A percentile compares a stretch with the other conserved stretches of the same genome.
Evolutionary conservation across 2,797 vertebrate genomes (phyloP).

Genomic region (Sternarchorhynchus goeldii): DNA sequence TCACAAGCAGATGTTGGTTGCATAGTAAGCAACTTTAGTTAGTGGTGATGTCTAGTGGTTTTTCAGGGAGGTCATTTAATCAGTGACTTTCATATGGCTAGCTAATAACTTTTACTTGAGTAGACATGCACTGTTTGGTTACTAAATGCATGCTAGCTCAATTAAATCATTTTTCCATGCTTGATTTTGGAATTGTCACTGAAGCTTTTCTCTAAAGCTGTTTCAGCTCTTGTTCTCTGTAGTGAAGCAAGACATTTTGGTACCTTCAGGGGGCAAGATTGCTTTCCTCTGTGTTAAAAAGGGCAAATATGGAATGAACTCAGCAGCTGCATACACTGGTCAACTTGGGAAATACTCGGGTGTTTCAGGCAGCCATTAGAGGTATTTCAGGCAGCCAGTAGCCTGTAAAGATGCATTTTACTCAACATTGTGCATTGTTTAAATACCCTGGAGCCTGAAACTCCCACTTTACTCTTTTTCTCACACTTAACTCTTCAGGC

Average conservation of each 20-base stretch:
- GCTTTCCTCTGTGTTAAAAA: no score
- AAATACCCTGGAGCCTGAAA: not conserved
- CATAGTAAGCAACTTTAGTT: slow-evolving; percentile 43
- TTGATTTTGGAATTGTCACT: no score
- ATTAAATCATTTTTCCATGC: no score
- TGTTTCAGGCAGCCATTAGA: no score
- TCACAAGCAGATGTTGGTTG: slow-evolving; percentile 36
- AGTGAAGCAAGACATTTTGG: not conserved
- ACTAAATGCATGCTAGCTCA: no score
- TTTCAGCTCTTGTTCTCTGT: no score
- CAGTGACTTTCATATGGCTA: not conserved
- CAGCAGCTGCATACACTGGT: slow-evolving; percentile 1
- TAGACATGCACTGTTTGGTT: not conserved
- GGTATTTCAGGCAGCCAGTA: not conserved
- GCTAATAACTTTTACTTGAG: not conserved
- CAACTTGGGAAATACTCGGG: not conserved
- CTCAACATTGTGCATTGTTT: not conserved
- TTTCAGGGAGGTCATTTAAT: not conserved
- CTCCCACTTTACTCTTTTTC: not conserved
- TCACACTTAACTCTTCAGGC: not conserved
- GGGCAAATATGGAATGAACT: not conserved
- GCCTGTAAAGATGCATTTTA: no score
- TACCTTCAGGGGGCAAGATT: not conserved
- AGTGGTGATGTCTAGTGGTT: not conserved
- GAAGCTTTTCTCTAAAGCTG: no score